Evolutionary conservation across 2,113 vertebrate genomes (phyloP).

Genomic region (Macaca fascicularis): DNA sequence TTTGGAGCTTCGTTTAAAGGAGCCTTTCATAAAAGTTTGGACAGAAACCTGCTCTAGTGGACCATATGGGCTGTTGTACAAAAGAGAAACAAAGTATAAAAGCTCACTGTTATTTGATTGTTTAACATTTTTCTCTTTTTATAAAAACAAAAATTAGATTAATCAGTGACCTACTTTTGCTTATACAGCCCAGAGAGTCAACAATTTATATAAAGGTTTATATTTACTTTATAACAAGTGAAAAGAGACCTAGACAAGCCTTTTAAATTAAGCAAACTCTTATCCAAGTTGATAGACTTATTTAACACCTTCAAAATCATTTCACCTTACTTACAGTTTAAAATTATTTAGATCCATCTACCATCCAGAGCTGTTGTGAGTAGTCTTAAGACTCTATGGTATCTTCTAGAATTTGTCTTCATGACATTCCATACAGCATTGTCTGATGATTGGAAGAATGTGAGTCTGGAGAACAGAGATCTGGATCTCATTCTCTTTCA

Average conservation of each 20-base stretch:
- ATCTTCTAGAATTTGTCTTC: neutral
- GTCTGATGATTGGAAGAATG: neutral
- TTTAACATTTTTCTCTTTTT: conserved; percentile 22
- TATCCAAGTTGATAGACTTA: neutral
- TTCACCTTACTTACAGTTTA: neutral
- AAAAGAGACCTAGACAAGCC: neutral
- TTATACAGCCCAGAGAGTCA: neutral
- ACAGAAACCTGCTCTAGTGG: conserved; percentile 37
- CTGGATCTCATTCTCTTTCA: neutral
- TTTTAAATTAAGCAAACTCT: conserved; percentile 6
- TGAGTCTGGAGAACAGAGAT: neutral
- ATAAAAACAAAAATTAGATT: neutral
- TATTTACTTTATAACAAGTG: neutral
- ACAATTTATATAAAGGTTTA: neutral
- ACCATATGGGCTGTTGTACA: conserved; percentile 15
- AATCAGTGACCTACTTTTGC: neutral
- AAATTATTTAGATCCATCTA: neutral
- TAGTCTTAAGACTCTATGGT: neutral
- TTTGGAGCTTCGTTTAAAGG: conserved; percentile 59
- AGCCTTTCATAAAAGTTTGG: conserved; percentile 67
- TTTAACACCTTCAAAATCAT: neutral
- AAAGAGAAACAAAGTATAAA: conserved; percentile 47
- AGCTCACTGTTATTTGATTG: conserved; percentile 37
- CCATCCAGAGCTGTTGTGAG: neutral
- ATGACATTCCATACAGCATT: neutral